phyloP scores from a whole-genome alignment of 2,113 vertebrate species.

The Erinaceus europaeus region DNA sequence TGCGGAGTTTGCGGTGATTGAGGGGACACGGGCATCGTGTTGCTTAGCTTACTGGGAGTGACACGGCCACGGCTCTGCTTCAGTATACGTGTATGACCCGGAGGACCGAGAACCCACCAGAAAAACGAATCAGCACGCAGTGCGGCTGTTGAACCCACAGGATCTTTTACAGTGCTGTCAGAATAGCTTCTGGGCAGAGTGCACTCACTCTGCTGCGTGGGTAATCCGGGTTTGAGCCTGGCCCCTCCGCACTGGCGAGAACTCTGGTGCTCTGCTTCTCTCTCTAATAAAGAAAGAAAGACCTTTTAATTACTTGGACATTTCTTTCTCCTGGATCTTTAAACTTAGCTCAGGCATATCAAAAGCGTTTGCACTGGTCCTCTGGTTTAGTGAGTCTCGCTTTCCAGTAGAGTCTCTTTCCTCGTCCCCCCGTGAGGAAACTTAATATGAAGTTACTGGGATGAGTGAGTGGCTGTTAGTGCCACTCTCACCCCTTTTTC shows the following conservation, averaged over 20 bases:
- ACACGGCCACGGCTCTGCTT: neutral
- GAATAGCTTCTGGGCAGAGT: too few relatives aligned
- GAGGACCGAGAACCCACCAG: neutral
- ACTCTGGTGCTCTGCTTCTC: too few relatives aligned
- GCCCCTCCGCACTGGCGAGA: too few relatives aligned
- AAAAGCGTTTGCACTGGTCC: neutral
- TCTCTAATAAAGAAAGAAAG: too few relatives aligned
- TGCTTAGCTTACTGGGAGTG: neutral
- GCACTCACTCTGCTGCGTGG: too few relatives aligned
- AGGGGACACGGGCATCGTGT: neutral
- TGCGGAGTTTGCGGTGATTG: slow-evolving; percentile 16
- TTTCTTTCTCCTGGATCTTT: neutral
- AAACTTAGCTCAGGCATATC: neutral
- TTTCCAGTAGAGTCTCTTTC: neutral
- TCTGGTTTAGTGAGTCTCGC: neutral
- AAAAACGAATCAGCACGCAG: too few relatives aligned
- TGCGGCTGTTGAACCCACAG: too few relatives aligned
- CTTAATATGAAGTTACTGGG: neutral
- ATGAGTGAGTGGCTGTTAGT: slow-evolving; percentile 18
- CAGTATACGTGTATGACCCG: neutral
- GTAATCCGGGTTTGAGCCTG: too few relatives aligned
- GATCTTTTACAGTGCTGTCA: too few relatives aligned
- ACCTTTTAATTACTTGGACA: slow-evolving; percentile 11
- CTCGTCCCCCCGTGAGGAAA: slow-evolving; percentile 4
- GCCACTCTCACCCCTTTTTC: neutral